A percentile compares a stretch with the other conserved stretches of the same genome.
These are phyloP conservation scores for Cebidichthys violaceus DNA, from an alignment of 2,113 vertebrate species.

Conservation along the genomic window DNA sequence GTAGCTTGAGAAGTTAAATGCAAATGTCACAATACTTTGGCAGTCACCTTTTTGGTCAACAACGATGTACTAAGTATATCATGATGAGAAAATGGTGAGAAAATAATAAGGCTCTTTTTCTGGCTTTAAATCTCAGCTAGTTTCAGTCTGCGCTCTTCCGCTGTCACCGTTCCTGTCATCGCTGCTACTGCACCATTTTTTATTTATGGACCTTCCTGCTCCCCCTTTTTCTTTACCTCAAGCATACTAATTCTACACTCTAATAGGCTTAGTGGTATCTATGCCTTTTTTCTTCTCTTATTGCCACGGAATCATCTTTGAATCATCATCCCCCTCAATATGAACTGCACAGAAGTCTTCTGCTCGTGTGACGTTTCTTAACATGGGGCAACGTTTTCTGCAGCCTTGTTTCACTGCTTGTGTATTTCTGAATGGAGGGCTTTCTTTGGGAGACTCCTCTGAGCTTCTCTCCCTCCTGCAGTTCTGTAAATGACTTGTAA, in stretches of 20 bases:
- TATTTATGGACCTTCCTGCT: slow-evolving; percentile 65
- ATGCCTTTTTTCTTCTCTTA: slow-evolving; percentile 23
- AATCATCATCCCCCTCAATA: background rate
- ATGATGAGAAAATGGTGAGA: slow-evolving; percentile 56
- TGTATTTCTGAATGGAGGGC: slow-evolving; percentile 40
- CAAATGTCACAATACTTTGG: background rate
- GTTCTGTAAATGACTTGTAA: slow-evolving; percentile 74
- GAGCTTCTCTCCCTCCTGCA: slow-evolving; percentile 52
- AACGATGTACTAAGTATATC: background rate
- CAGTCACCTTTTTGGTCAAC: slow-evolving; percentile 11
- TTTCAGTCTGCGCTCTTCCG: slow-evolving; percentile 52
- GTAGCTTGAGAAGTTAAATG: slow-evolving; percentile 24
- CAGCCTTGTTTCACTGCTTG: slow-evolving; percentile 19
- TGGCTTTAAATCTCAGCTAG: slow-evolving; percentile 64
- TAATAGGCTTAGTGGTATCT: slow-evolving; percentile 29
- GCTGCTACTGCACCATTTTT: slow-evolving; percentile 59
- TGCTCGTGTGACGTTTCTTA: slow-evolving; percentile 10
- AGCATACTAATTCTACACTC: slow-evolving; percentile 46
- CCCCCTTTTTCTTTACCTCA: slow-evolving; percentile 18
- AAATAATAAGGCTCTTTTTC: slow-evolving; percentile 52
- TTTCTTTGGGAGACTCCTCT: slow-evolving; percentile 44
- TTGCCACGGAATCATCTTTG: slow-evolving; percentile 15
- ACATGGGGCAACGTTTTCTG: background rate
- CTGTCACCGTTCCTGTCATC: slow-evolving; percentile 56
- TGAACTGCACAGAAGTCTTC: slow-evolving; percentile 2